Evolutionary conservation across 2,888 invertebrate species (phyloP), one percentile per base, ranked within the genome.

Genomic region (Masnerella sp.): DNA sequence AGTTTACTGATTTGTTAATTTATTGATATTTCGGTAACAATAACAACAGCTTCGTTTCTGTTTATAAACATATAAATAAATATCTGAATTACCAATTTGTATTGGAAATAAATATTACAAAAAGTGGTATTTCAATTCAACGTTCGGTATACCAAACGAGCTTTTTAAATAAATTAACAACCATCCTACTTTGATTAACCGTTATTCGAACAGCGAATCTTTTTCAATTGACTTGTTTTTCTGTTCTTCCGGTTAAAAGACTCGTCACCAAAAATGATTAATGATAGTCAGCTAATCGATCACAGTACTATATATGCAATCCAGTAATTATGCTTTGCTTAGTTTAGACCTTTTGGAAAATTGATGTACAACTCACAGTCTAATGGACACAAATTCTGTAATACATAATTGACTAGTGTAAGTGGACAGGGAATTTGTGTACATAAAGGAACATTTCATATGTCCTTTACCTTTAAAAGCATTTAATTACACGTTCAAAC

Each of bases 321-420:
- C 9, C 11, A 28, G 9, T 32, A n/a, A 54, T 42, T 15, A 42
- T 34, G 4, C 15, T 34, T 43, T 11, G 15, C 11, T n/a, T 15
- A 20, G 11, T 58, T 34, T 11, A 34, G 28, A 28, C 45, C 18
- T 32, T 59, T 36, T 32, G 22, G n/a, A 49, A 49, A 47, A 30
- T n/a, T 42, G 9, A 22, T 18, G 2, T 25, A 59, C 32, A n/a
- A 9, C 9, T 14, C 28, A 20, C 32, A 15, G 8, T 32, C 22
- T 43, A 36, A 52, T 64, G 52, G 62, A 64, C 42, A 64, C 45
- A 54, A 64, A 64, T 45, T 52, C 52, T 42, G 45, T 38, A 40
- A 43, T 34, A 14, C 17, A 7, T 64, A 52, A 64, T 64, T 64
- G 54, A 64, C 64, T 64, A 64, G n/a, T n/a, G 64, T 45, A 45